These are phyloP conservation scores for Fragum whitleyi DNA, from an alignment of 2,888 invertebrate genomes.

Conservation along the genomic window DNA sequence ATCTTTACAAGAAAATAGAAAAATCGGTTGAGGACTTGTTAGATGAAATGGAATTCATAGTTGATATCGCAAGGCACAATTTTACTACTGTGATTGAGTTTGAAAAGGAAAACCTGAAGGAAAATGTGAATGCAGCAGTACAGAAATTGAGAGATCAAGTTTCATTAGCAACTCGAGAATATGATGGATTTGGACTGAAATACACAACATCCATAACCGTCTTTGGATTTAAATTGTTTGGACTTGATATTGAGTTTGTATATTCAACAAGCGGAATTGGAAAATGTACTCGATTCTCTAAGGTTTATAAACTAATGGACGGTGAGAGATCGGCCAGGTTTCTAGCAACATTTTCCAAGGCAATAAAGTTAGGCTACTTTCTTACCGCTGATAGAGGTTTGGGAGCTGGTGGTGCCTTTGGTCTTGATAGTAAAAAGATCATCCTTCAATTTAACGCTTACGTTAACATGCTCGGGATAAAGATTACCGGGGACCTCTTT, in stretches of 20 bases:
- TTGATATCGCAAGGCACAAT: slow-evolving; percentile 10
- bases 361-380: slow-evolving; percentile 25
- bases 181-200: slow-evolving; percentile 48
- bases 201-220: slow-evolving; percentile 11
- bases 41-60: slow-evolving; percentile 14
- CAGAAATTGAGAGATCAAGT: slow-evolving; percentile 7
- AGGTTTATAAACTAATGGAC: slow-evolving; percentile 38
- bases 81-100: neutral
- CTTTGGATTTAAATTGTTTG: slow-evolving; percentile 33
- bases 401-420: slow-evolving; percentile 38
- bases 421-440: slow-evolving; percentile 2
- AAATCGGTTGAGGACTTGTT: slow-evolving; percentile 7
- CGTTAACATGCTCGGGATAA: slow-evolving; percentile 36
- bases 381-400: slow-evolving; percentile 14
- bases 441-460: slow-evolving; percentile 31
- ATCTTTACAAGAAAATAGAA: neutral
- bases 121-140: neutral
- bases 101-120: slow-evolving; percentile 20
- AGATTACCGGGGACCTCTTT: slow-evolving; percentile 32
- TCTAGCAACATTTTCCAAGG: slow-evolving; percentile 18
- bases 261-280: slow-evolving; percentile 32
- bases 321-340: slow-evolving; percentile 46
- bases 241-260: slow-evolving; percentile 56
- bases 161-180: neutral
- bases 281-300: slow-evolving; percentile 46